A percentile compares a stretch with the other conserved stretches of the same genome.
phyloP scores from a whole-genome alignment of 1,140 invertebrate genomes.

The Drosophila nigromelanica region DNA sequence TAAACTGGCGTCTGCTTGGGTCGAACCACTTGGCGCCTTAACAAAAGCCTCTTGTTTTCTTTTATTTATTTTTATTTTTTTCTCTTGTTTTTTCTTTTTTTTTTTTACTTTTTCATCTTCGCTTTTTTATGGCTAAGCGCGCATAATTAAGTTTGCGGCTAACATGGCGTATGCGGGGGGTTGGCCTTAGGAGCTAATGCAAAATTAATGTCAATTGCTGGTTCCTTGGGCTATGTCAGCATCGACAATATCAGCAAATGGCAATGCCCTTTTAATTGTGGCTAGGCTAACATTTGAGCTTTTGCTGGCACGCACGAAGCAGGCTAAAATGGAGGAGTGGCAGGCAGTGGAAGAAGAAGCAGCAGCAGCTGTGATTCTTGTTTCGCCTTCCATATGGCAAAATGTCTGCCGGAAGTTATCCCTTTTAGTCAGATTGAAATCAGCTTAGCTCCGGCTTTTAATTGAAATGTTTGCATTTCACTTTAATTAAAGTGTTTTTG shows the following conservation, averaged over 20 bases:
- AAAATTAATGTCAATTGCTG: constrained; percentile 78
- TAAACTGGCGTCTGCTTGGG: constrained; percentile 36
- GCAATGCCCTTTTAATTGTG: constrained; percentile 75
- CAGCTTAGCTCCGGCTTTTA: constrained; percentile 69
- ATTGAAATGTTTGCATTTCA: constrained; percentile 79
- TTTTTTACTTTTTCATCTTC: not conserved
- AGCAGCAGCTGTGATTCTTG: constrained; percentile 22
- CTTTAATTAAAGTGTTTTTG: constrained; percentile 76
- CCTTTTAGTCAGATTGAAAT: constrained; percentile 82
- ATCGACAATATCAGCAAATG: constrained; percentile 42
- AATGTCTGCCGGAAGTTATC: constrained; percentile 73
- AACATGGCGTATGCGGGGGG: constrained; percentile 52
- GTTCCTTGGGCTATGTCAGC: constrained; percentile 27
- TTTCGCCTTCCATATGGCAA: constrained; percentile 41
- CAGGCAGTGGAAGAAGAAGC: not conserved
- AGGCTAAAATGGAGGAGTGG: not conserved
- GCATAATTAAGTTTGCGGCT: constrained; percentile 69
- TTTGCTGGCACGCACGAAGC: constrained; percentile 14
- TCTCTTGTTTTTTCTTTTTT: not conserved
- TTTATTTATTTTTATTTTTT: not conserved
- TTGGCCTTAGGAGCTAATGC: constrained; percentile 52
- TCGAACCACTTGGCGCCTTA: constrained; percentile 50
- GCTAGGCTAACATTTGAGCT: constrained; percentile 51
- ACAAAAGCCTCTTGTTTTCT: constrained; percentile 49
- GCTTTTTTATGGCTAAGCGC: constrained; percentile 51